phyloP scores from a whole-genome alignment of 2,113 vertebrate species.

The Seriola aureovittata region DNA sequence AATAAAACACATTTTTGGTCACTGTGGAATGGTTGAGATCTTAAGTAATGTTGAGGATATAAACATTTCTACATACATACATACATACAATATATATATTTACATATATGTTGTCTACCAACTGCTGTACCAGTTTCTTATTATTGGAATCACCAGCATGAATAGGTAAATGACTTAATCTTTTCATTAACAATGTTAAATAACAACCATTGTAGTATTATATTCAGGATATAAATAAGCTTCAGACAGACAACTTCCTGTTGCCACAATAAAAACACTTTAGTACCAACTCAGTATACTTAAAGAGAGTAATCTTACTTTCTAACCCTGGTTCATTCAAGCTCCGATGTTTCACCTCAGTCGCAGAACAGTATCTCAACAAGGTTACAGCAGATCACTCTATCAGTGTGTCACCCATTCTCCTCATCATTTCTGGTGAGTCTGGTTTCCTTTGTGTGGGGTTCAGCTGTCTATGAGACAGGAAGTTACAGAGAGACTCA shows the following conservation, averaged over 20 bases:
- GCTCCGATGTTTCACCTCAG: neutral
- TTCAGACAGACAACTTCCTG: neutral
- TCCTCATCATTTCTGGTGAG: conserved; percentile 7
- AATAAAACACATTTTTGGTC: neutral
- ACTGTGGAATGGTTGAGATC: no score
- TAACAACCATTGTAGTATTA: neutral
- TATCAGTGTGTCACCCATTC: conserved; percentile 1
- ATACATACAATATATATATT: no score
- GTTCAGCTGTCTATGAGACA: conserved; percentile 49
- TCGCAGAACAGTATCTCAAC: neutral
- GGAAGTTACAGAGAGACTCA: conserved; percentile 64
- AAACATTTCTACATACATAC: no score
- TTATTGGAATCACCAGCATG: no score
- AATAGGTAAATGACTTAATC: neutral
- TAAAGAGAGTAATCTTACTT: neutral
- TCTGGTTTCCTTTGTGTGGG: conserved; percentile 70
- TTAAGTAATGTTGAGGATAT: no score
- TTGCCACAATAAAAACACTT: neutral
- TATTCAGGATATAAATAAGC: neutral
- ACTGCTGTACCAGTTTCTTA: neutral
- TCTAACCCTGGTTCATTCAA: conserved; percentile 2
- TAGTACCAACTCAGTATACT: neutral
- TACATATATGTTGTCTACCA: no score
- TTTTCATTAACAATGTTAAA: neutral
- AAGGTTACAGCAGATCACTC: conserved; percentile 3